A percentile compares a stretch with the other conserved stretches of the same genome.
Conservation (phyloP, 1,140 invertebrate genomes). For the Bombus difficillimus region DNA sequence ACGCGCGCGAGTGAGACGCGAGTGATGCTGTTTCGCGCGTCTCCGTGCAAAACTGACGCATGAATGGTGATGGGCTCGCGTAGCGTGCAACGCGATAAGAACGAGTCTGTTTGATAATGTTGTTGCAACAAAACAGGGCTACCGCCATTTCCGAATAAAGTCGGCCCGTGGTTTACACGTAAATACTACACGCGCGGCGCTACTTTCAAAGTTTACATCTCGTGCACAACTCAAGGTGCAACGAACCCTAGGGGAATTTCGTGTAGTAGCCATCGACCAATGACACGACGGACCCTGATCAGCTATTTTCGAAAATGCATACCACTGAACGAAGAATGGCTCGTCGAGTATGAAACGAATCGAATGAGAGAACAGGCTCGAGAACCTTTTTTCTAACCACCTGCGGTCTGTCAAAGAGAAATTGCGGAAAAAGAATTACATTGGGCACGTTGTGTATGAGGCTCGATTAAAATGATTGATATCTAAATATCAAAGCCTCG, state of each 20-base stretch:
- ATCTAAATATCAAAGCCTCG: no score
- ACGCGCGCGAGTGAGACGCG: not conserved
- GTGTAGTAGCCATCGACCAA: not conserved
- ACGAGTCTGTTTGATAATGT: constrained; percentile 11
- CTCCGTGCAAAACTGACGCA: not conserved
- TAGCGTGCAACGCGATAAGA: constrained; percentile 18
- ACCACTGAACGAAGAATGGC: not conserved
- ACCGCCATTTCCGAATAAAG: not conserved
- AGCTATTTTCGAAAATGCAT: constrained; percentile 16
- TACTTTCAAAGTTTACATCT: not conserved
- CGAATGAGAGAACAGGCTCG: not conserved
- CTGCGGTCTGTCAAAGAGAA: not conserved
- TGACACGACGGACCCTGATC: not conserved
- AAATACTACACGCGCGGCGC: not conserved
- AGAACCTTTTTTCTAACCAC: not conserved
- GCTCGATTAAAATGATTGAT: no score
- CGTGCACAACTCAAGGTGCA: constrained; percentile 14
- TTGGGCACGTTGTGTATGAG: no score
- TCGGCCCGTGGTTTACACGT: no score
- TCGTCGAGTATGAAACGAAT: not conserved
- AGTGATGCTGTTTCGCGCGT: not conserved
- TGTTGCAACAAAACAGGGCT: not conserved
- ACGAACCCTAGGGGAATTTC: constrained; percentile 33
- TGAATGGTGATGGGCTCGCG: constrained; percentile 4
- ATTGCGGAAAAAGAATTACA: not conserved